Conservation (phyloP, 2,113 vertebrate species). For the Psilopsiagon aurifrons region DNA sequence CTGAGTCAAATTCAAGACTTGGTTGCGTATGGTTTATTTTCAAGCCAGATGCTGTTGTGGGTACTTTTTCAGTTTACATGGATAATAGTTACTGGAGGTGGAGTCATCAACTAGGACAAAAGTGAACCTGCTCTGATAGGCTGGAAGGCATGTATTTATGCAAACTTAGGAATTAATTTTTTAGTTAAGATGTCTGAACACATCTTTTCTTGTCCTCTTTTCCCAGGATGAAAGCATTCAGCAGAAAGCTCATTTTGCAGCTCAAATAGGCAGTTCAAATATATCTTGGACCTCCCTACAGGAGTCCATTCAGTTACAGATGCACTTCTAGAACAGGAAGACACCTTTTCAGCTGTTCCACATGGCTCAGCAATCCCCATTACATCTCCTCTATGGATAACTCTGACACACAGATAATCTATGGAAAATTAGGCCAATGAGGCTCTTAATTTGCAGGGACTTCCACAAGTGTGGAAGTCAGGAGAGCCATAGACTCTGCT, state of each 20-base stretch:
- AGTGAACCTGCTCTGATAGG: neutral
- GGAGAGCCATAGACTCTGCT: neutral
- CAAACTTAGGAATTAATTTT: neutral
- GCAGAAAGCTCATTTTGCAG: neutral
- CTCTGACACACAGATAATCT: neutral
- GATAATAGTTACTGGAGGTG: neutral
- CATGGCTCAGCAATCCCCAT: neutral
- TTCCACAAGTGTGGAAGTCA: neutral
- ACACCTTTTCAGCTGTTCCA: neutral
- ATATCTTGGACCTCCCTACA: neutral
- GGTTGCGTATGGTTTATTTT: rapidly evolving
- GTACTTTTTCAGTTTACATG: neutral
- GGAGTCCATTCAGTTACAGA: neutral
- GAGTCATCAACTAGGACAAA: neutral
- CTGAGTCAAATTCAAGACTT: neutral
- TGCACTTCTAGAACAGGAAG: neutral
- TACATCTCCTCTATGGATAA: neutral
- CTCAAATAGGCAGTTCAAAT: neutral
- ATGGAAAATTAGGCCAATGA: neutral
- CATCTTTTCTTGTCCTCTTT: neutral
- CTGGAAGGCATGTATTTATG: neutral
- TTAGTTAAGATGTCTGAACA: neutral
- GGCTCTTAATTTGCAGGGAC: neutral
- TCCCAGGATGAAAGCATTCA: neutral
- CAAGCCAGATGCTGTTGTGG: neutral